These are phyloP conservation scores for Phortica variegata DNA, from an alignment of 1,140 invertebrate genomes.

Conservation along the genomic window DNA sequence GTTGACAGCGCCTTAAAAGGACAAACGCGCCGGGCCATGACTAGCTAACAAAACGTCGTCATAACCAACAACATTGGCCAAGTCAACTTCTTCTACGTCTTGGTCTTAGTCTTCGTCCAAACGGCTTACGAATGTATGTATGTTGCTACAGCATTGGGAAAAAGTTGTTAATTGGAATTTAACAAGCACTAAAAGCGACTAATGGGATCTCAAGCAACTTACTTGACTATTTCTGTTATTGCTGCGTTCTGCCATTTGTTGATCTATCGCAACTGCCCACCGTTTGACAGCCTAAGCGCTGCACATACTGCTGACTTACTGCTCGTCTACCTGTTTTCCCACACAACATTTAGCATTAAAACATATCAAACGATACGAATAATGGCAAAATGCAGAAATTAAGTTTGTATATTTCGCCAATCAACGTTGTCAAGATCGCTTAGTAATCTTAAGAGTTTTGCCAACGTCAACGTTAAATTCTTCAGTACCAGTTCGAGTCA, in stretches of 20 bases:
- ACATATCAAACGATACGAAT: slow-evolving; percentile 4
- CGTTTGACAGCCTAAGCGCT: background rate
- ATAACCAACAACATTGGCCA: background rate
- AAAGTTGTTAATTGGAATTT: slow-evolving; percentile 55
- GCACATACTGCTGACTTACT: slow-evolving; percentile 8
- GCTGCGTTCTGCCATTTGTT: background rate
- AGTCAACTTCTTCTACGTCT: too few relatives aligned
- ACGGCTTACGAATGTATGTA: too few relatives aligned
- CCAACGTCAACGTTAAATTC: too few relatives aligned
- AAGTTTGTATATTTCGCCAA: slow-evolving; percentile 24
- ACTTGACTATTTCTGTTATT: background rate
- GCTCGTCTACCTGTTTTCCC: slow-evolving; percentile 40
- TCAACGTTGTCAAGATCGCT: too few relatives aligned
- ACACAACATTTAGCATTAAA: slow-evolving; percentile 18
- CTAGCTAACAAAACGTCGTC: slow-evolving; percentile 27
- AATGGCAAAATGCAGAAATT: slow-evolving; percentile 43
- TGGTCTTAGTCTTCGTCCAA: too few relatives aligned
- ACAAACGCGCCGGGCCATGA: background rate
- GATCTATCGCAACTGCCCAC: background rate
- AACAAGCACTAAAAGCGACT: slow-evolving; percentile 53
- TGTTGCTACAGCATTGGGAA: slow-evolving; percentile 25
- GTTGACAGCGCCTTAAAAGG: slow-evolving; percentile 5
- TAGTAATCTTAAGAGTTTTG: too few relatives aligned
- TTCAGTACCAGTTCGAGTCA: too few relatives aligned
- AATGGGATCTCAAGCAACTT: slow-evolving; percentile 26